These are phyloP conservation scores for Leistus spinibarbis DNA, from an alignment of 2,888 invertebrate species.

Conservation along the genomic window DNA sequence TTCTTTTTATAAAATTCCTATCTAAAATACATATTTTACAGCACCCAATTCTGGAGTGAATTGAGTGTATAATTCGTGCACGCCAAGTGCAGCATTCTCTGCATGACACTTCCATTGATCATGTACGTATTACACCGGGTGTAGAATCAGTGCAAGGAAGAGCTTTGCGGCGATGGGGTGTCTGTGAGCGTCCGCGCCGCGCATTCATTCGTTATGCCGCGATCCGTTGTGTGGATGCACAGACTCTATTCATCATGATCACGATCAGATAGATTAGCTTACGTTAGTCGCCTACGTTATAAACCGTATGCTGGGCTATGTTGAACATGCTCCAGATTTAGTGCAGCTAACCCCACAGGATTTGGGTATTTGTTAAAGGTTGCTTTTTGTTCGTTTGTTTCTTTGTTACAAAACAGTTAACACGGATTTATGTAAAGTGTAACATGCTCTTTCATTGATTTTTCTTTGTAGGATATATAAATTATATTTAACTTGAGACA, in stretches of 20 bases:
- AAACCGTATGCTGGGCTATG: not conserved
- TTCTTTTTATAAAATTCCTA: no score
- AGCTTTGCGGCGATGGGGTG: not conserved
- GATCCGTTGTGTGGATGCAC: not conserved
- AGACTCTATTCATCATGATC: constrained; percentile 7
- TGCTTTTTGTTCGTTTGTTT: not conserved
- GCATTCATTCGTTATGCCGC: not conserved
- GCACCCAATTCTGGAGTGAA: not conserved
- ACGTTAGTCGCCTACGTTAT: not conserved
- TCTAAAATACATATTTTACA: not conserved
- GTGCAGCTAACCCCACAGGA: not conserved
- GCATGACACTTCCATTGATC: not conserved
- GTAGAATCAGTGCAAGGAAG: not conserved
- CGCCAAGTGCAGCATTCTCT: not conserved
- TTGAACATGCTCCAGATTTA: not conserved
- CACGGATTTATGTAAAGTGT: not conserved
- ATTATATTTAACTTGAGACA: no score
- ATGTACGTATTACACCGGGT: not conserved
- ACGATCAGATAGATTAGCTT: constrained; percentile 1
- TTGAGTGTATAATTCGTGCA: not conserved
- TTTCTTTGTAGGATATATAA: no score
- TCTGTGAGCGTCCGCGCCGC: not conserved
- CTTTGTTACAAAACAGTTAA: not conserved
- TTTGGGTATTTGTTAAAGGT: not conserved
- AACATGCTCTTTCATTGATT: no score